Evolutionary conservation across 1,140 invertebrate genomes (phyloP).

Genomic region (Prorops nasuta): DNA sequence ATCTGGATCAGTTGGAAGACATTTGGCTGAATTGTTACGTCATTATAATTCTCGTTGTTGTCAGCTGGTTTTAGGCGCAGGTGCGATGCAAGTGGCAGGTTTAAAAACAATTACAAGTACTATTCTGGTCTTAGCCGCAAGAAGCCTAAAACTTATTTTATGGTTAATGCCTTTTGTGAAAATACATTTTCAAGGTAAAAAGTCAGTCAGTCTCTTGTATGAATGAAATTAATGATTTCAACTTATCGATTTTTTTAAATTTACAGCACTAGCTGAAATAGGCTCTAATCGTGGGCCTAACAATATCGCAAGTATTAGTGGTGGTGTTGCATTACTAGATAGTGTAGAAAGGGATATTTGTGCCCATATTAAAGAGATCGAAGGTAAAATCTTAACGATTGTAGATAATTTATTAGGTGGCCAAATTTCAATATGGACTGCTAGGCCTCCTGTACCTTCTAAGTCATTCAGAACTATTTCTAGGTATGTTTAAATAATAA

Average conservation of each 20-base stretch:
- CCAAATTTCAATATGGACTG: constrained; percentile 84
- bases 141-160: constrained; percentile 79
- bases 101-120: constrained; percentile 95
- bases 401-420: constrained; percentile 78
- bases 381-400: constrained; percentile 86
- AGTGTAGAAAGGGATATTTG: constrained; percentile 76
- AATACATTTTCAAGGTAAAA: constrained; percentile 62
- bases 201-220: constrained; percentile 1
- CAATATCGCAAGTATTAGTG: constrained; percentile 37
- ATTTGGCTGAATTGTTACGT: constrained; percentile 83
- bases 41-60: constrained; percentile 92
- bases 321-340: constrained; percentile 58
- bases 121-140: constrained; percentile 87
- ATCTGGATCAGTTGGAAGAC: constrained; percentile 68
- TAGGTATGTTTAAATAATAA: constrained; percentile 41
- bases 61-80: constrained; percentile 92
- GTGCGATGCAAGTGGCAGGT: constrained; percentile 90
- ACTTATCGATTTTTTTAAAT: not conserved
- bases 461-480: constrained; percentile 89
- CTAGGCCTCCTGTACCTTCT: constrained; percentile 92
- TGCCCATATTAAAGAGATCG: constrained; percentile 88
- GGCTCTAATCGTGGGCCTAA: constrained; percentile 38
- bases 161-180: constrained; percentile 74
- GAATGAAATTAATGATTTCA: not conserved
- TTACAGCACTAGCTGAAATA: constrained; percentile 40